A percentile compares a stretch with the other conserved stretches of the same genome.
Conservation (phyloP, 1,140 invertebrate genomes). For the Apis laboriosa region DNA sequence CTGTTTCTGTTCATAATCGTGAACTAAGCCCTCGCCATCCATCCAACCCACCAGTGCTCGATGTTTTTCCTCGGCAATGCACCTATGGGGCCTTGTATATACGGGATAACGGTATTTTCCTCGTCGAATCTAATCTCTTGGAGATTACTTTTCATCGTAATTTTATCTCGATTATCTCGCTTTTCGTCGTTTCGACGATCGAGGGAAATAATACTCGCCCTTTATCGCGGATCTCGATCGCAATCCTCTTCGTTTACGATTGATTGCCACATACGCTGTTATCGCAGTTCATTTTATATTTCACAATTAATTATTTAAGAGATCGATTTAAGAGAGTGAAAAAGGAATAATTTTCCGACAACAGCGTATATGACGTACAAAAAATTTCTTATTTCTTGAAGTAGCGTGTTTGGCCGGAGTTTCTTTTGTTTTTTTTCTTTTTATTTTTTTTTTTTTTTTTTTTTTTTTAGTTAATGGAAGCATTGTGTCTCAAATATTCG, state of each 20-base stretch:
- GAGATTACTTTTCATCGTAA: slow-evolving; percentile 9
- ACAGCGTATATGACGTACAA: background rate
- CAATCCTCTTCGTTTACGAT: background rate
- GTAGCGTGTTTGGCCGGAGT: background rate
- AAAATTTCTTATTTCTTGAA: too few relatives aligned
- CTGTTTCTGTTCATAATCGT: slow-evolving; percentile 49
- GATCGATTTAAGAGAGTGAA: background rate
- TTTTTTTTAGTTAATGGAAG: background rate
- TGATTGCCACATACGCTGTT: background rate
- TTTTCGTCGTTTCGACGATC: background rate
- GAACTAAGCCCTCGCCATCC: slow-evolving; percentile 75
- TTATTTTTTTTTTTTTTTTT: background rate
- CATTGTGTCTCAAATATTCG: background rate
- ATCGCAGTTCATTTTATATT: background rate
- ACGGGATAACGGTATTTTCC: slow-evolving; percentile 14
- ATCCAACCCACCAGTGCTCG: slow-evolving; percentile 68
- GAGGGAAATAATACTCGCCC: background rate
- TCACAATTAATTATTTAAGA: too few relatives aligned
- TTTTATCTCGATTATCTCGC: background rate
- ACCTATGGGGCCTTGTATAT: slow-evolving; percentile 64
- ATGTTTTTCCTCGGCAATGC: slow-evolving; percentile 70
- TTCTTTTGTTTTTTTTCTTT: too few relatives aligned
- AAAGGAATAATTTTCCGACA: background rate
- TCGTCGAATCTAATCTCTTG: background rate
- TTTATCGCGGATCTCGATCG: background rate